Base-by-base conservation (phyloP, 2,113 vertebrate genomes). In the Guaruba guarouba region DNA sequence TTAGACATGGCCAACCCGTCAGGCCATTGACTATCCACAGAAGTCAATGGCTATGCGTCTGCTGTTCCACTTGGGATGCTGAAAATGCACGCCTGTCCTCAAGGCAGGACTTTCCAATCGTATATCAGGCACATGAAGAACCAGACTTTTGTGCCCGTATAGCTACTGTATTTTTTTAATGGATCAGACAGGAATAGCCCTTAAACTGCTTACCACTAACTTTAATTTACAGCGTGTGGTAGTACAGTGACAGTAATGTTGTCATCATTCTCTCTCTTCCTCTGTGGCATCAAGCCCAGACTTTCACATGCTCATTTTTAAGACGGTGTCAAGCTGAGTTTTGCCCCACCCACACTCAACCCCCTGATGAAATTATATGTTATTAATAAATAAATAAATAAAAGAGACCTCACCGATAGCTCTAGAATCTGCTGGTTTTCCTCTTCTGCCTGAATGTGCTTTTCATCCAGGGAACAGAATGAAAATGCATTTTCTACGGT, bases 401-500 rank as follows among this genome's bases (percentile, higher is more conserved):
- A 79, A 48, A 37, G 59, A 69, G 80, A 91, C 68, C 91, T 84
- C 57, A 15, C 87, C 71, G 83, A 95, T 92, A 85, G 91, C 84
- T 92, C 43, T 66, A 17, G 79, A 73, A 87, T 86, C 88, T 55
- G 71, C 83, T 86, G 82, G 39, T 43, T 83, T 93, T 79, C 85
- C 88, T 93, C 86, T 48, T 85, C 70, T 84, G 90, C 81, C 66
- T 83, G 84, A 80, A 88, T 52, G 77, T n/a, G 63, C 89, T 93
- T 95, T 95, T 94, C 93, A 59, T 92, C 90, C 85, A 35, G 88
- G 66, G 92, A 95, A 70, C 88, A 90, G 95, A 90, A 97, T 41
- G 96, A 95, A 97, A 97, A 95, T 35, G 95, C 85, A 84, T 97
- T 97, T 97, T 97, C 95, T 97, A 88, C 69, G 55, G 94, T 92